A percentile compares a stretch with the other conserved stretches of the same genome.
Conservation (phyloP, 1,140 invertebrate genomes). For the Drosophila baimaii region DNA sequence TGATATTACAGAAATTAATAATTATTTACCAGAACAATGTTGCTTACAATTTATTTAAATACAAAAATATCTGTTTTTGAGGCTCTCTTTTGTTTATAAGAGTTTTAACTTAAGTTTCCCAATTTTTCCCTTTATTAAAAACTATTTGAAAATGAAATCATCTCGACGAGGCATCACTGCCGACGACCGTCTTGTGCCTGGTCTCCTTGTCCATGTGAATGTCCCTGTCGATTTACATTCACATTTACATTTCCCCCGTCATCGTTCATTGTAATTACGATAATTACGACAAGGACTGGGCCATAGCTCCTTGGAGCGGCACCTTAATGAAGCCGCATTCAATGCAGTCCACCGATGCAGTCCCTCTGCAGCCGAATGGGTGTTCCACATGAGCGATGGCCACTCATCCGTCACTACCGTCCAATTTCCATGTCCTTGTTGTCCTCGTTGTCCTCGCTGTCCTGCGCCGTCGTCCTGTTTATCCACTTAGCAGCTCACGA, state of each 20-base stretch:
- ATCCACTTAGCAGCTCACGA: slow-evolving; percentile 70
- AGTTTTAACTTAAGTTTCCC: accelerated
- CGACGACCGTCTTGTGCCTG: slow-evolving; percentile 7
- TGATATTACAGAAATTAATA: too few species aligned
- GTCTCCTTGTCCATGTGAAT: slow-evolving; percentile 18
- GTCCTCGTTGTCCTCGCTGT: slow-evolving; percentile 12
- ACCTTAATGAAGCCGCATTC: slow-evolving; percentile 76
- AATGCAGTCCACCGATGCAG: slow-evolving; percentile 56
- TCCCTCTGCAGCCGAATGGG: slow-evolving; percentile 22
- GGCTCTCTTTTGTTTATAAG: too few species aligned
- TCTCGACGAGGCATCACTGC: background rate
- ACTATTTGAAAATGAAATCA: background rate
- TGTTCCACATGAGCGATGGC: slow-evolving; percentile 25
- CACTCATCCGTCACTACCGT: slow-evolving; percentile 17
- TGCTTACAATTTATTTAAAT: too few species aligned
- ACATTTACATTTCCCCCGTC: slow-evolving; percentile 56
- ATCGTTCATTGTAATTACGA: slow-evolving; percentile 79
- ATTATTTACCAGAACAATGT: too few species aligned
- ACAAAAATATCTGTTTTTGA: too few species aligned
- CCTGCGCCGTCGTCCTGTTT: slow-evolving; percentile 50
- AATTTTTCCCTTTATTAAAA: background rate
- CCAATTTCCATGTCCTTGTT: slow-evolving; percentile 18
- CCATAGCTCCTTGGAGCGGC: slow-evolving; percentile 48
- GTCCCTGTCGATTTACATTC: slow-evolving; percentile 29
- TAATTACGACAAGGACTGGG: slow-evolving; percentile 71